Evolutionary conservation across 1,140 invertebrate genomes (phyloP).

Genomic region (Nasonia giraulti): DNA sequence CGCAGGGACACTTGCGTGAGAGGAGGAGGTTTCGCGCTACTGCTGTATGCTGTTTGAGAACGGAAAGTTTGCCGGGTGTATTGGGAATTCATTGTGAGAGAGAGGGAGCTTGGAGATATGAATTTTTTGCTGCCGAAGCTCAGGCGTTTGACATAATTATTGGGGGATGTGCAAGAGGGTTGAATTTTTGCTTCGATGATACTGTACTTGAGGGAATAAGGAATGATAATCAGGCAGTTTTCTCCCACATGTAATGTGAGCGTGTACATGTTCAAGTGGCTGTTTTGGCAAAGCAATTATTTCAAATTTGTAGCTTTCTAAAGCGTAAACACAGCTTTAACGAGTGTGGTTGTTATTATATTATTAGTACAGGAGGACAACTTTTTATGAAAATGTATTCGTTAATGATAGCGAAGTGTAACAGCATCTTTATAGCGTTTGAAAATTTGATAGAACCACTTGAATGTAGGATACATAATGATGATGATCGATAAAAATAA

Average conservation of each 20-base stretch:
- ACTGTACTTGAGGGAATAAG: neutral
- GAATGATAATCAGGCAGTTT: neutral
- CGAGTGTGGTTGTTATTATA: too few relatives aligned
- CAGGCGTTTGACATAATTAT: neutral
- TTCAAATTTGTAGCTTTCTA: too few relatives aligned
- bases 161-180: neutral
- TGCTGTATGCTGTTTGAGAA: neutral
- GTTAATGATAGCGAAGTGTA: too few relatives aligned
- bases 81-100: neutral
- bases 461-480: too few relatives aligned
- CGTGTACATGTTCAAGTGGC: neutral
- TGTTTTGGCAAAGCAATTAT: too few relatives aligned
- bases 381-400: too few relatives aligned
- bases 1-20: neutral
- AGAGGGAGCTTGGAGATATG: neutral
- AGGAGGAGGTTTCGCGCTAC: neutral
- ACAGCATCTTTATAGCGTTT: too few relatives aligned
- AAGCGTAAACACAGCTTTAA: too few relatives aligned
- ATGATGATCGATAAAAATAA: too few relatives aligned
- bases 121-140: neutral
- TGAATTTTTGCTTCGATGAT: neutral
- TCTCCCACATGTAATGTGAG: neutral
- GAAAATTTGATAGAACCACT: too few relatives aligned
- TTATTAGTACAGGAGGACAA: too few relatives aligned
- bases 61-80: neutral